Percentiles rank a stretch among this genome's conserved stretches.
phyloP scores from a whole-genome alignment of 2,797 vertebrate species.

The Trachops cirrhosus region DNA sequence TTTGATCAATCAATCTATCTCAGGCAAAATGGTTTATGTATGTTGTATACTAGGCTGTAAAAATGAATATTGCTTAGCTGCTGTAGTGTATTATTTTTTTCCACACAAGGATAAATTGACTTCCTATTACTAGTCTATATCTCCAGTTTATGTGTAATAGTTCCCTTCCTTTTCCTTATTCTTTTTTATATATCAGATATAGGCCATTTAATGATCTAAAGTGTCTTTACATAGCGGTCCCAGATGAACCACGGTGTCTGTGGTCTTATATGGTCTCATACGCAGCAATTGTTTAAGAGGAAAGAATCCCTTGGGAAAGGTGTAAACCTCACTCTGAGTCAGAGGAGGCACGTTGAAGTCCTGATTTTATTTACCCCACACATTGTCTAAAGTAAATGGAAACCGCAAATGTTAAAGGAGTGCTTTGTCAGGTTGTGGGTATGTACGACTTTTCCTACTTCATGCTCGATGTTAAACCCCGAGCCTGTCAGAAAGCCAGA shows the following conservation, averaged over 20 bases:
- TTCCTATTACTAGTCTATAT: constrained; percentile 11
- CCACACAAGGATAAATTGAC: constrained; percentile 36
- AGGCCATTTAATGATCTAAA: constrained; percentile 27
- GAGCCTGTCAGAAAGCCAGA: constrained; percentile 18
- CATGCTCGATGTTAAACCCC: constrained; percentile 16
- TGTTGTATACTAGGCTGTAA: constrained; percentile 49
- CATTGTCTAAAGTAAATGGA: constrained; percentile 27
- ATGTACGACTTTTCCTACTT: constrained; percentile 37
- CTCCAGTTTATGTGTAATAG: background rate
- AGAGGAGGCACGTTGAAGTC: background rate
- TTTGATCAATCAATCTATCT: constrained; percentile 60
- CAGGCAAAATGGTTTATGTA: constrained; percentile 54
- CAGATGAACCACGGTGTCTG: background rate
- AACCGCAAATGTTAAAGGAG: background rate
- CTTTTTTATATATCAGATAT: background rate
- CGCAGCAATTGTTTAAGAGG: background rate
- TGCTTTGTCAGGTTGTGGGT: constrained; percentile 33
- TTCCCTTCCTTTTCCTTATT: background rate
- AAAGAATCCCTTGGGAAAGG: background rate
- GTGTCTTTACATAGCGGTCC: background rate
- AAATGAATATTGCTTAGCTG: constrained; percentile 55
- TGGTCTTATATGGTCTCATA: no score
- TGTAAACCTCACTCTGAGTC: background rate
- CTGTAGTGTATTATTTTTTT: constrained; percentile 4
- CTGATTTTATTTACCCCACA: constrained; percentile 26